Percentiles rank a stretch among this genome's conserved stretches.
These are phyloP conservation scores for Coccyzus lansbergi DNA, from an alignment of 2,797 vertebrate genomes.

Conservation along the genomic window DNA sequence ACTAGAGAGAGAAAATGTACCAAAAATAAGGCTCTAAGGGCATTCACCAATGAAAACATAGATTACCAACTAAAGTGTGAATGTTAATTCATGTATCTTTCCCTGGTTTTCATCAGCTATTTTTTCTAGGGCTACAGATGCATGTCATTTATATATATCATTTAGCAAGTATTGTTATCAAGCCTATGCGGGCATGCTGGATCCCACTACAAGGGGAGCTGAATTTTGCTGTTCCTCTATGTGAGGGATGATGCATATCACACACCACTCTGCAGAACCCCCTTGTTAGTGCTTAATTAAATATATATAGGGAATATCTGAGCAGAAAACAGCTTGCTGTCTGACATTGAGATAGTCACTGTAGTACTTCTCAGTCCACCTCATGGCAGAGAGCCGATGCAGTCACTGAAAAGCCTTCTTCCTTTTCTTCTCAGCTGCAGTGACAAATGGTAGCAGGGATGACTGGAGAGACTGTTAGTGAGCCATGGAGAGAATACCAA, in stretches of 20 bases:
- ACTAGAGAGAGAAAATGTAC: not conserved
- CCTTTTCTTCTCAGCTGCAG: not conserved
- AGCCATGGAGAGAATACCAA: not conserved
- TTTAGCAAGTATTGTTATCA: not conserved
- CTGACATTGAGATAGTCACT: not conserved
- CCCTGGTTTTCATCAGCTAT: not conserved
- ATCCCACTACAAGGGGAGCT: too few species aligned
- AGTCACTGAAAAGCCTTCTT: not conserved
- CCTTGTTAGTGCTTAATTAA: not conserved
- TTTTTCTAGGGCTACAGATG: not conserved
- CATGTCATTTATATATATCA: not conserved
- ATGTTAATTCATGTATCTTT: not conserved
- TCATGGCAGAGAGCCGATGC: not conserved
- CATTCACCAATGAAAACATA: not conserved
- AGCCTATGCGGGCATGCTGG: not conserved
- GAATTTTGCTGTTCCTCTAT: not conserved
- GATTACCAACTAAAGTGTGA: not conserved
- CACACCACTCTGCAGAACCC: not conserved
- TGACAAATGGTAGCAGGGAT: not conserved
- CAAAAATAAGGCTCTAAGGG: not conserved
- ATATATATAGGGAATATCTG: not conserved
- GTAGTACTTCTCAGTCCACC: not conserved
- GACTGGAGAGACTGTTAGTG: not conserved
- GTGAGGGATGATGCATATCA: fast-evolving
- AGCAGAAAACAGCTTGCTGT: not conserved